A percentile compares a stretch with the other conserved stretches of the same genome.
Conservation (phyloP, 1,140 invertebrate genomes). For the Rhagoletis zephyria region DNA sequence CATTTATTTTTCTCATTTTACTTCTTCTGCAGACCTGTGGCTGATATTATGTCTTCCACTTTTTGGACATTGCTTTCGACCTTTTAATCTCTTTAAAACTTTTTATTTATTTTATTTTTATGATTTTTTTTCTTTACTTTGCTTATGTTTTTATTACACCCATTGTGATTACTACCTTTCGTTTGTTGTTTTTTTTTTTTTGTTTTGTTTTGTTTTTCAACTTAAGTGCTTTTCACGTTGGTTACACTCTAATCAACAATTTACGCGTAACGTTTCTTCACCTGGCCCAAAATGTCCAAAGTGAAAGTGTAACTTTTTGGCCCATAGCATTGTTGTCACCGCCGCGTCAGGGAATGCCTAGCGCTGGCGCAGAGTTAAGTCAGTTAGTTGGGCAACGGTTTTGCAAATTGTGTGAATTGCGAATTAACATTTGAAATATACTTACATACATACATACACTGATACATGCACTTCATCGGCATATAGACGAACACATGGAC, state of each 20-base stretch:
- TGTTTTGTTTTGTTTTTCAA: background rate
- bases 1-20: constrained; percentile 16
- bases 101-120: background rate
- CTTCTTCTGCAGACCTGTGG: background rate
- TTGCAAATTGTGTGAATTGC: constrained; percentile 10
- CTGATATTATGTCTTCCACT: background rate
- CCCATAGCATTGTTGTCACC: background rate
- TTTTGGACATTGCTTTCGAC: background rate
- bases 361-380: background rate
- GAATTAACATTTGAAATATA: background rate
- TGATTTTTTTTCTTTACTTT: background rate
- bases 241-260: background rate
- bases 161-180: background rate
- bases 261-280: constrained; percentile 1
- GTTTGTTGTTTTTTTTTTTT: background rate
- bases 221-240: background rate
- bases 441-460: background rate
- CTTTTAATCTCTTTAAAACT: background rate
- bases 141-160: background rate
- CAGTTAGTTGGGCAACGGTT: constrained; percentile 19
- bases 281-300: constrained; percentile 44
- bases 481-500: background rate
- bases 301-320: constrained; percentile 51
- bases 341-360: background rate
- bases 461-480: background rate